phyloP scores from a whole-genome alignment of 2,113 vertebrate genomes.

The Urocitellus parryii region DNA sequence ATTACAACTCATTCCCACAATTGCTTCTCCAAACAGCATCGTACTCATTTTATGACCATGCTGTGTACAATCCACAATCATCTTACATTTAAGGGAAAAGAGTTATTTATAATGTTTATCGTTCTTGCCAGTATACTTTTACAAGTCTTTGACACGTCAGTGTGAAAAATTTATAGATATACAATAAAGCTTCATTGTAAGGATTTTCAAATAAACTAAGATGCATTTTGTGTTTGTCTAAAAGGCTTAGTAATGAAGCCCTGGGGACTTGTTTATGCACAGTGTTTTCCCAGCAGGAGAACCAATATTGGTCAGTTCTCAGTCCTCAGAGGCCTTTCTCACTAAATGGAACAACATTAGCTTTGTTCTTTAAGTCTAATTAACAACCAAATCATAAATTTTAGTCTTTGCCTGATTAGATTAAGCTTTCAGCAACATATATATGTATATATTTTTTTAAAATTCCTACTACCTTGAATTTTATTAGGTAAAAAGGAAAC shows the following conservation, averaged over 20 bases:
- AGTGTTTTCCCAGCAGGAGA: slow-evolving; percentile 63
- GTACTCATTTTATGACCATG: slow-evolving; percentile 45
- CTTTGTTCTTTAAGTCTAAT: slow-evolving; percentile 69
- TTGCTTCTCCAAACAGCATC: slow-evolving; percentile 17
- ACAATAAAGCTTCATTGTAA: slow-evolving; percentile 73
- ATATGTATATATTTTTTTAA: background rate
- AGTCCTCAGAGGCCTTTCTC: slow-evolving; percentile 53
- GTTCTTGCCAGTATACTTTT: slow-evolving; percentile 66
- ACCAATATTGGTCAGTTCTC: slow-evolving; percentile 67
- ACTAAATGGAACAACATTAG: slow-evolving; percentile 68
- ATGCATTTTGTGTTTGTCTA: slow-evolving; percentile 78
- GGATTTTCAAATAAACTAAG: slow-evolving; percentile 78
- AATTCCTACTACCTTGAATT: background rate
- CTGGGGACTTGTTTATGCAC: slow-evolving; percentile 69
- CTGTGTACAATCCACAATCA: slow-evolving; percentile 57
- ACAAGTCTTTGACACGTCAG: slow-evolving; percentile 63
- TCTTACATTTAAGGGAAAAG: slow-evolving; percentile 69
- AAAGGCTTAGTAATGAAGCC: slow-evolving; percentile 79
- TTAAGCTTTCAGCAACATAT: background rate
- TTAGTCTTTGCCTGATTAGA: slow-evolving; percentile 45
- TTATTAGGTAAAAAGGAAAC: slow-evolving; percentile 12
- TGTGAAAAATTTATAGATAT: slow-evolving; percentile 72
- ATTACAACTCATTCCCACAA: slow-evolving; percentile 33
- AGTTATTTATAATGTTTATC: slow-evolving; percentile 61
- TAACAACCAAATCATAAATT: slow-evolving; percentile 82